Evolutionary conservation across 2,113 vertebrate genomes (phyloP).

Genomic region (Deroptyus accipitrinus): DNA sequence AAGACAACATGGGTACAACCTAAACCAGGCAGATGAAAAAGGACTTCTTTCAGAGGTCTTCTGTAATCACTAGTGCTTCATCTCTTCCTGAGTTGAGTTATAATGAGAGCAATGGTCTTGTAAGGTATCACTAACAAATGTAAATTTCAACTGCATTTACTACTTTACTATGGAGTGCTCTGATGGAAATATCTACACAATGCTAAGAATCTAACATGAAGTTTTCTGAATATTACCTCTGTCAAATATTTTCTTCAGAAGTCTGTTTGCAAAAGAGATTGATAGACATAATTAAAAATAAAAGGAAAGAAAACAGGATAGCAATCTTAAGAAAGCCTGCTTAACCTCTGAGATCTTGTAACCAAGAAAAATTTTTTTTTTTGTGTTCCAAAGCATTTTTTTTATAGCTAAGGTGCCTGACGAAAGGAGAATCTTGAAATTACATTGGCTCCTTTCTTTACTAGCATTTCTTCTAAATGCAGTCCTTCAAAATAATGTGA

Average conservation of each 20-base stretch:
- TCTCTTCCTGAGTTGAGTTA: not conserved
- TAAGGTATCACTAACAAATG: not conserved
- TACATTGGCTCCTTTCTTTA: not conserved
- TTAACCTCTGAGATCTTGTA: not conserved
- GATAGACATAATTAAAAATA: not conserved
- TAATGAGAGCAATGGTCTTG: not conserved
- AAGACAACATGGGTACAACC: not conserved
- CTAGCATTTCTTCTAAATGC: not conserved
- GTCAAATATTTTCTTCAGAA: not conserved
- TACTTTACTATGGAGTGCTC: not conserved
- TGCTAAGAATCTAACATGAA: not conserved
- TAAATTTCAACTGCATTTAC: not conserved
- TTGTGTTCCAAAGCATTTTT: not conserved
- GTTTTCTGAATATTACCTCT: not conserved
- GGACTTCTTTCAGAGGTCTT: not conserved
- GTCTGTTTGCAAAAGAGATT: not conserved
- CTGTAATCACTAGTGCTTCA: not conserved
- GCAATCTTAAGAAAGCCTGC: not conserved
- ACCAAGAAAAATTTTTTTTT: not conserved
- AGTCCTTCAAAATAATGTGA: conserved; percentile 12
- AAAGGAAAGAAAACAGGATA: not conserved
- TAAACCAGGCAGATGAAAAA: not conserved
- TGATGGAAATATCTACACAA: not conserved
- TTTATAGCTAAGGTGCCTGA: not conserved
- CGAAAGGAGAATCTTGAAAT: not conserved